Evolutionary conservation across 2,888 invertebrate genomes (phyloP).

Genomic region (Hypolimnas misippus): DNA sequence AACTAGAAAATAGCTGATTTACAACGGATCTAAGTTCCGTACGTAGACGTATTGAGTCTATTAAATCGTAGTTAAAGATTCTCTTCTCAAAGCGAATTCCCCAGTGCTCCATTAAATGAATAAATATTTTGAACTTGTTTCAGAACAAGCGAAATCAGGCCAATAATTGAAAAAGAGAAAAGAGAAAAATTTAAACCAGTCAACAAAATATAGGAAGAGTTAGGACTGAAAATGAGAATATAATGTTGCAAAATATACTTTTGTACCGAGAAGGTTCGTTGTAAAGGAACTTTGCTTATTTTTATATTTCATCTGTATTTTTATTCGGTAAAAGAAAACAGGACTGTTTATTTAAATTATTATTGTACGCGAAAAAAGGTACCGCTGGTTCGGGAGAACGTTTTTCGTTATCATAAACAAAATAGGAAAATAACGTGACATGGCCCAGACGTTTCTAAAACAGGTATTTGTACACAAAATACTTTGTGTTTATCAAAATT

Average conservation of each 20-base stretch:
- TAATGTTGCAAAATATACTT: background rate
- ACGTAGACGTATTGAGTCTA: background rate
- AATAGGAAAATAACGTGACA: background rate
- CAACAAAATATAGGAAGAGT: background rate
- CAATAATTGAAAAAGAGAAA: background rate
- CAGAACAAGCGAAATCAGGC: background rate
- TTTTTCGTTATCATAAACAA: background rate
- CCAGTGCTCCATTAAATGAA: background rate
- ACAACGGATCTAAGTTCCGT: no score
- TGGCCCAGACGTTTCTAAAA: no score
- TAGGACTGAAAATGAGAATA: background rate
- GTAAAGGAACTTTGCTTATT: no score
- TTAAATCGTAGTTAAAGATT: background rate
- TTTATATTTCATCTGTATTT: background rate
- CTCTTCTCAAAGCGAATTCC: background rate
- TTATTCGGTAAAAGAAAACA: background rate
- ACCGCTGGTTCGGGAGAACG: background rate
- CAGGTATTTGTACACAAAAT: no score
- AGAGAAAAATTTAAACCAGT: background rate
- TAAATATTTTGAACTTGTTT: conserved; percentile 4
- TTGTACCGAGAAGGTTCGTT: no score
- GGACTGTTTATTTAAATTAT: background rate
- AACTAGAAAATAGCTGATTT: no score
- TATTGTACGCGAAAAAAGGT: background rate
- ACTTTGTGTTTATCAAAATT: no score